phyloP scores from a whole-genome alignment of 2,797 vertebrate species.

The Sebastes trivittatus region DNA sequence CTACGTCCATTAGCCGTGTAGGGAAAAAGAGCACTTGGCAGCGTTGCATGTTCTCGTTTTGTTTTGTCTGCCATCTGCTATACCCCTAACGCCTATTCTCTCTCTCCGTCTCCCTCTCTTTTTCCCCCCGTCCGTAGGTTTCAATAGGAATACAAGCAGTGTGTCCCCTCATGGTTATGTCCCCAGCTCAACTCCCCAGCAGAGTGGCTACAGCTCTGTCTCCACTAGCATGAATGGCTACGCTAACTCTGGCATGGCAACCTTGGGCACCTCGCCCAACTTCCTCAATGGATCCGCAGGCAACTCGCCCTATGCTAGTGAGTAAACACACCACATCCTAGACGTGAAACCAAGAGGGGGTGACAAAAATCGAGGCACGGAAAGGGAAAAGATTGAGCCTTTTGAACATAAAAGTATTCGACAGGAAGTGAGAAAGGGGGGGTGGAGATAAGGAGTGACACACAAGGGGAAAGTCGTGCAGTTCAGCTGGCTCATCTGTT shows the following conservation, averaged over 20 bases:
- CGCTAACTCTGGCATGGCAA: constrained; percentile 95
- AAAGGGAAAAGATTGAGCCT: neutral
- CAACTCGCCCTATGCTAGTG: constrained; percentile 98
- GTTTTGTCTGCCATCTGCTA: constrained; percentile 66
- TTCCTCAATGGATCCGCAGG: constrained; percentile 98
- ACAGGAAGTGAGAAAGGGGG: neutral
- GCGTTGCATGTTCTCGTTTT: constrained; percentile 61
- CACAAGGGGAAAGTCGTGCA: constrained; percentile 48
- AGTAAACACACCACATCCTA: constrained; percentile 75
- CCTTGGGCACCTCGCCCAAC: constrained; percentile 94
- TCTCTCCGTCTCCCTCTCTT: constrained; percentile 44
- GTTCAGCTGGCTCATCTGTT: constrained; percentile 76
- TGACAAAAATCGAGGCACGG: neutral
- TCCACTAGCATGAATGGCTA: constrained; percentile 98
- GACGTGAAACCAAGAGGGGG: neutral
- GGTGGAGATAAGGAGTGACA: constrained; percentile 32
- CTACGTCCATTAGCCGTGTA: constrained; percentile 41
- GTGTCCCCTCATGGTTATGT: constrained; percentile 96
- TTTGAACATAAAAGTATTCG: constrained; percentile 28
- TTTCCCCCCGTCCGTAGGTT: constrained; percentile 82
- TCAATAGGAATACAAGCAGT: constrained; percentile 96
- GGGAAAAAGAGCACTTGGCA: constrained; percentile 46
- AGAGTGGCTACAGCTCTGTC: constrained; percentile 95
- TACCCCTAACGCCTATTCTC: constrained; percentile 60
- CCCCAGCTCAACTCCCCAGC: constrained; percentile 96